Evolutionary conservation across 2,888 invertebrate genomes (phyloP), one percentile per base, ranked within the genome.

Genomic region (Sthenelais limicola): DNA sequence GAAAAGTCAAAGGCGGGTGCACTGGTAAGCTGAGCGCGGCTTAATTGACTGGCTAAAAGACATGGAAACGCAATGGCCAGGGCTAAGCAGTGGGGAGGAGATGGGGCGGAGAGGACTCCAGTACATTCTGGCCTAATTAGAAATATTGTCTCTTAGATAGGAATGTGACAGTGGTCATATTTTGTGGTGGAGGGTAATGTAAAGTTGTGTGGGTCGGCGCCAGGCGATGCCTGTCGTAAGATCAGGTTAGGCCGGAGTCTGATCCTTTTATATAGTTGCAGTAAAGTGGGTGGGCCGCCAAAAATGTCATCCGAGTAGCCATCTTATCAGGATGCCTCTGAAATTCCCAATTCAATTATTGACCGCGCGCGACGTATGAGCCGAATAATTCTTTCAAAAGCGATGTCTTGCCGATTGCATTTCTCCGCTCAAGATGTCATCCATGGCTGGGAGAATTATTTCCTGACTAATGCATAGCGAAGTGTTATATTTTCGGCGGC

Each of bases 311-410:
- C 12, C 38, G 32, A 43, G 24, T 43, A 62, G 62, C 35, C 62
- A 62, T 62, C 62, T 62, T 62, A 62, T 62, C 62, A 62, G 62
- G 38, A 15, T 18, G 38, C 35, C 62, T 62, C 62, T 62, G 62
- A 62, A 62, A 62, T 62, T 62, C 62, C 38, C 62, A 62, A 62
- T 62, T 62, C 62, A 62, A 62, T 62, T 62, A 62, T 62, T 62
- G 62, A 62, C 38, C 38, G 62, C 62, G n/a, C 62, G 28, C 62
- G 62, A 62, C 62, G 62, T 62, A 62, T 62, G 62, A 62, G 35
- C 38, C 62, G 62, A 62, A 62, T 62, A 35, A 62, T 62, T 62
- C 62, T 62, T 62, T 62, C 62, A 62, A 62, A 62, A 62, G 62
- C 62, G 43, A 62, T 62, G 62, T 62, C 62, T 62, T 62, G 62